Evolutionary conservation across 2,797 vertebrate species (phyloP).

Genomic region (Menidia menidia): DNA sequence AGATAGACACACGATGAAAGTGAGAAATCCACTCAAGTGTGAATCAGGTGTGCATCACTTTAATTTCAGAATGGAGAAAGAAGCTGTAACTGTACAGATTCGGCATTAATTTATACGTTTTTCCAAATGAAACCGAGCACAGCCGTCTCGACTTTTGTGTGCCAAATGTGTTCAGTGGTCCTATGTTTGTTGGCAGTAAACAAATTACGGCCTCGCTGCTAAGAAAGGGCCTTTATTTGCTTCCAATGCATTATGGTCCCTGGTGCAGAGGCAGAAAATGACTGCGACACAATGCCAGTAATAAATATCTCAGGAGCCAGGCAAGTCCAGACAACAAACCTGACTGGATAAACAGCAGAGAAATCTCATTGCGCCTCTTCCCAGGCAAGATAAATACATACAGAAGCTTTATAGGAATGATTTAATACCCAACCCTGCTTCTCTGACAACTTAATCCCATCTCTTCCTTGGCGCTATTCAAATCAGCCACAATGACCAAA

Average conservation of each 20-base stretch:
- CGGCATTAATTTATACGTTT: conserved; percentile 3
- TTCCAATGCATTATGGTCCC: conserved; percentile 66
- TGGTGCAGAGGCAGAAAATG: conserved; percentile 73
- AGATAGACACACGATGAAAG: too few species aligned
- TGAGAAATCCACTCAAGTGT: conserved; percentile 13
- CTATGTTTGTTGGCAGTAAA: conserved; percentile 66
- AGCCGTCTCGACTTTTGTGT: conserved; percentile 25
- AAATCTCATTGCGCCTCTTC: conserved; percentile 73
- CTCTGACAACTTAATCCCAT: conserved; percentile 79
- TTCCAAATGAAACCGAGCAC: conserved; percentile 22
- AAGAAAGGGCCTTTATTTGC: conserved; percentile 72
- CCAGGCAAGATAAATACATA: conserved; percentile 73
- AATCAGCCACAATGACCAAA: conserved; percentile 72
- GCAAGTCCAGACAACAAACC: conserved; percentile 77
- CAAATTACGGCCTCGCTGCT: conserved; percentile 70
- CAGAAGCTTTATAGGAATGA: conserved; percentile 72
- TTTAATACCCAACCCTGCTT: conserved; percentile 69
- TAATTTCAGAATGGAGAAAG: conserved; percentile 24
- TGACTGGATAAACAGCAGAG: conserved; percentile 76
- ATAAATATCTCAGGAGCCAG: conserved; percentile 79
- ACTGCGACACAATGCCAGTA: conserved; percentile 76
- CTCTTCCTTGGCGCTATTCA: conserved; percentile 68
- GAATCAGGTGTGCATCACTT: conserved; percentile 37
- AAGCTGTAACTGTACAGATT: conserved; percentile 22
- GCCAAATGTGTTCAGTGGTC: conserved; percentile 53